Evolutionary conservation across 2,797 vertebrate species (phyloP).

Genomic region (Leptodon cayanensis): DNA sequence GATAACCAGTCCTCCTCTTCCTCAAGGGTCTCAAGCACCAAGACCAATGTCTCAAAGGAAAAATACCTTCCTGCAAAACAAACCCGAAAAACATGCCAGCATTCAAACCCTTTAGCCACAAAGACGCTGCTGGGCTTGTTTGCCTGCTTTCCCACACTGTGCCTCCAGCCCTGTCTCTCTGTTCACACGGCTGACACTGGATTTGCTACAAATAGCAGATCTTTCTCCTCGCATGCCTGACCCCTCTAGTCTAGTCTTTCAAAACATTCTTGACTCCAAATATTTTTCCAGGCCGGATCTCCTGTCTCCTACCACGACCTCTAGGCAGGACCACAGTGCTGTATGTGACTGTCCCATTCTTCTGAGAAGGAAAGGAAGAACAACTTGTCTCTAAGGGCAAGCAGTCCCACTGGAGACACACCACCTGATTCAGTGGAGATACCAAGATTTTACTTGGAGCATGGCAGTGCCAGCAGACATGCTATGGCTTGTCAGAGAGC

Average conservation of each 20-base stretch:
- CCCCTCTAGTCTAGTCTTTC: background rate
- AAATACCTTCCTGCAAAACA: background rate
- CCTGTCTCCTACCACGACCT: background rate
- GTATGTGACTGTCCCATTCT: background rate
- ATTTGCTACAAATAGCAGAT: conserved; percentile 31
- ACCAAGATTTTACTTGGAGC: background rate
- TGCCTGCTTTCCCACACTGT: conserved; percentile 19
- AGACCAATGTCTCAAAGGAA: background rate
- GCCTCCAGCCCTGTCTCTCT: background rate
- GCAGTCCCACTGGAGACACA: background rate
- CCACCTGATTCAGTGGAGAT: background rate
- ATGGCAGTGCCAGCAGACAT: background rate
- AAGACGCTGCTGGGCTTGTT: background rate
- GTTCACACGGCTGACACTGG: background rate
- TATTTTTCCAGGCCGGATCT: conserved; percentile 7
- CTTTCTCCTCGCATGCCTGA: background rate
- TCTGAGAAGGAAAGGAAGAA: background rate
- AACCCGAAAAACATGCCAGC: background rate
- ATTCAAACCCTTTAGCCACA: background rate
- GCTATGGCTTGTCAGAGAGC: background rate
- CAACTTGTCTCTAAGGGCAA: background rate
- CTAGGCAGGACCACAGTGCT: background rate
- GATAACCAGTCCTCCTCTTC: background rate
- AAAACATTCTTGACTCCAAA: conserved; percentile 38
- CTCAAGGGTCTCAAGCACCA: background rate